Conservation (phyloP, 2,113 vertebrate genomes). For the Sylvilagus bachmani region DNA sequence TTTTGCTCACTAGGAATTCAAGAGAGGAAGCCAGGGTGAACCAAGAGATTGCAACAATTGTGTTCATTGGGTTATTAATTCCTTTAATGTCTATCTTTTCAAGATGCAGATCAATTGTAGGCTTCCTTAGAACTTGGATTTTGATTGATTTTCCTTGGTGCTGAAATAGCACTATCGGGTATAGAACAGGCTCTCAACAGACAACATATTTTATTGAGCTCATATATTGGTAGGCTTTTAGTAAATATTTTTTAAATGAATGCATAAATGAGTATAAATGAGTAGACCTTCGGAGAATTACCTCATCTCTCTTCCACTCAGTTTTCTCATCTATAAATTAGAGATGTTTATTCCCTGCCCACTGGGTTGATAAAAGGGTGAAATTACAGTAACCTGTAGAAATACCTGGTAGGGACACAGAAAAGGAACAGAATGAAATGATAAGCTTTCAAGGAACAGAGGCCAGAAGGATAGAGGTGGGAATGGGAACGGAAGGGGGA, state of each 20-base stretch:
- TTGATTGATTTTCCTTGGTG: background rate
- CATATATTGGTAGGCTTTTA: background rate
- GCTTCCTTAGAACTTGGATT: slow-evolving; percentile 7
- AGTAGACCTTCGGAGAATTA: background rate
- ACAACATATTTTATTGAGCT: background rate
- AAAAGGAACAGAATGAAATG: slow-evolving; percentile 3
- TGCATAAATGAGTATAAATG: background rate
- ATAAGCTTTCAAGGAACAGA: background rate
- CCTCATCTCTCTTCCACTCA: background rate
- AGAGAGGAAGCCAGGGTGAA: background rate
- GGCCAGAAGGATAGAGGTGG: background rate
- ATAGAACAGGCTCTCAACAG: background rate
- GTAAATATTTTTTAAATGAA: slow-evolving; percentile 11
- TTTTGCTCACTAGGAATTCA: background rate
- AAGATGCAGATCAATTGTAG: background rate
- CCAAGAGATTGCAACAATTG: background rate
- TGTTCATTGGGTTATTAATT: background rate
- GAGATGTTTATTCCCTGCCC: background rate
- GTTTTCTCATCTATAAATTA: slow-evolving; percentile 14
- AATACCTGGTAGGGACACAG: background rate
- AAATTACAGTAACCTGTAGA: slow-evolving; percentile 21
- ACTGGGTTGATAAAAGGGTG: background rate
- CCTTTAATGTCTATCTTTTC: slow-evolving; percentile 18
- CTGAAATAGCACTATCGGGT: background rate
- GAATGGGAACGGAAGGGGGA: background rate